These are phyloP conservation scores for Timema cristinae DNA, from an alignment of 2,888 invertebrate genomes.

Conservation along the genomic window DNA sequence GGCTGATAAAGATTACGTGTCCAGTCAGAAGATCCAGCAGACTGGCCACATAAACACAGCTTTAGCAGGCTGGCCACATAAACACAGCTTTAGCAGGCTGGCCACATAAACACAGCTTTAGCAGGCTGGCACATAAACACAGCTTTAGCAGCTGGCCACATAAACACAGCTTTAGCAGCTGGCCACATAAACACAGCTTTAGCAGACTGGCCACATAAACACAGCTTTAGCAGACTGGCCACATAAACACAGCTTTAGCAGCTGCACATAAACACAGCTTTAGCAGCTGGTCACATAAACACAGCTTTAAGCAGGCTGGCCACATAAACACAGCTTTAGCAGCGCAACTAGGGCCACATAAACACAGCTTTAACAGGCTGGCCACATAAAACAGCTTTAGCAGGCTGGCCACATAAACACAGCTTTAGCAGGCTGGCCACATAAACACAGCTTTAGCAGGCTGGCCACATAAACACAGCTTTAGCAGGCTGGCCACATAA, in stretches of 20 bases:
- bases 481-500: constrained; percentile 35
- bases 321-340: no score
- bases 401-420: constrained; percentile 32
- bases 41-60: constrained; percentile 27
- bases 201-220: constrained; percentile 35
- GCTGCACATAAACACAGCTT: no score
- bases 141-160: constrained; percentile 37
- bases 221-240: constrained; percentile 35
- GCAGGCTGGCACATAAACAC: no score
- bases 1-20: constrained; percentile 42
- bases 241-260: no score
- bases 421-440: constrained; percentile 35
- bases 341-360: no score
- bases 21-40: constrained; percentile 38
- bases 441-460: constrained; percentile 32
- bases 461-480: constrained; percentile 27
- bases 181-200: neutral
- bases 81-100: constrained; percentile 35
- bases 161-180: constrained; percentile 35
- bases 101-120: no score
- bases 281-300: constrained; percentile 35
- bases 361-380: constrained; percentile 34
- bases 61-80: constrained; percentile 35
- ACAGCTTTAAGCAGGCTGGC: constrained; percentile 36
- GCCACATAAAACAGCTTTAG: constrained; percentile 25